A percentile compares a stretch with the other conserved stretches of the same genome.
Conservation (phyloP, 2,113 vertebrate species). For the Peromyscus californicus region DNA sequence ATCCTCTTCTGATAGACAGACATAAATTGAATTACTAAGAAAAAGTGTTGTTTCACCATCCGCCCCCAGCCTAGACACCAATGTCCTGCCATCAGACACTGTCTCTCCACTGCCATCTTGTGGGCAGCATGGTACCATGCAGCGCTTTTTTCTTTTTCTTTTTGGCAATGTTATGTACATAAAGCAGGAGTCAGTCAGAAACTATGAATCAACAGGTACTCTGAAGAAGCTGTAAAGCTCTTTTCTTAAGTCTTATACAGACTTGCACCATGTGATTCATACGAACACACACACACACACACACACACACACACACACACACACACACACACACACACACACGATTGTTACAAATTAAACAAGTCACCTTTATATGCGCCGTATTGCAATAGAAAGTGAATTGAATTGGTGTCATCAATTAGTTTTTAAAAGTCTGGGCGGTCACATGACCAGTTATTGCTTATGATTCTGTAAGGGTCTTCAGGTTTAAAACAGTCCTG, state of each 20-base stretch:
- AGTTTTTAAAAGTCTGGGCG: not conserved
- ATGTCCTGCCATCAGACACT: slow-evolving; percentile 46
- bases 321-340: not conserved
- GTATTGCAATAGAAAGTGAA: not conserved
- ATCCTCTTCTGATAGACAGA: slow-evolving; percentile 75
- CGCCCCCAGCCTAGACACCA: not conserved
- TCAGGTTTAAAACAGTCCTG: not conserved
- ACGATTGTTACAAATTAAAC: not conserved
- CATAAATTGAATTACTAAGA: slow-evolving; percentile 80
- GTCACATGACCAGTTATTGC: not conserved
- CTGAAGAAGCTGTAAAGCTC: not conserved
- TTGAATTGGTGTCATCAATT: not conserved
- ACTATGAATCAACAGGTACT: not conserved
- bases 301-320: not conserved
- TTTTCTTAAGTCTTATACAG: not conserved
- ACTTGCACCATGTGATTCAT: not conserved
- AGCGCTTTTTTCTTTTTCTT: not conserved
- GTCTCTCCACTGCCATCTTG: slow-evolving; percentile 86
- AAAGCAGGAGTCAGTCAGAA: not conserved
- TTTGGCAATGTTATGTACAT: not conserved
- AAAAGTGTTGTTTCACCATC: not conserved
- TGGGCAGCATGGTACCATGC: slow-evolving; percentile 69
- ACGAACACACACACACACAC: not conserved
- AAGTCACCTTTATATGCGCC: not conserved
- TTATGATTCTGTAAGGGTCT: not conserved